These are phyloP conservation scores for Hippasteria phrygiana DNA, from an alignment of 53 echinoderm and acorn worm genomes.

Conservation along the genomic window DNA sequence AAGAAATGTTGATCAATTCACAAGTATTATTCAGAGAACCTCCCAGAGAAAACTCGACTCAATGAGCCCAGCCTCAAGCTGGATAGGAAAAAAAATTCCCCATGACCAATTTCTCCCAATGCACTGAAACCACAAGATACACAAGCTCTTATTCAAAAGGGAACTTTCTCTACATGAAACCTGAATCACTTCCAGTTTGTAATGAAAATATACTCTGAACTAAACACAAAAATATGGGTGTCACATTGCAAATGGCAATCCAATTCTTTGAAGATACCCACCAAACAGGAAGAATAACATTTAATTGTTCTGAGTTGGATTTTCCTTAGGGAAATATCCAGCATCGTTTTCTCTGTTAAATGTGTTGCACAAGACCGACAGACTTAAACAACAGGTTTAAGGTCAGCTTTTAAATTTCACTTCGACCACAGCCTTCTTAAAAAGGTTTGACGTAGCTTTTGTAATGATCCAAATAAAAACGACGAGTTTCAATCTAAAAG, in stretches of 20 bases:
- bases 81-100: neutral
- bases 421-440: too few species aligned
- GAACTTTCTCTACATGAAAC: neutral
- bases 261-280: neutral
- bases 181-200: slow-evolving; percentile 17
- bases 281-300: neutral
- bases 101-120: neutral
- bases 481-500: too few species aligned
- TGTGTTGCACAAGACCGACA: too few species aligned
- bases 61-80: too few species aligned
- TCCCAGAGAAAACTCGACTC: too few species aligned
- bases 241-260: neutral
- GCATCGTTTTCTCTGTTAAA: neutral
- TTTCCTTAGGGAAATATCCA: neutral
- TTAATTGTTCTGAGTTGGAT: neutral
- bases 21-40: too few species aligned
- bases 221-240: neutral
- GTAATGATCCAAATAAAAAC: too few species aligned
- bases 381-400: too few species aligned
- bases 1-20: too few species aligned
- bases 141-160: neutral
- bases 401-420: too few species aligned
- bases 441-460: too few species aligned
- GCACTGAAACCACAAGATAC: neutral
- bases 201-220: neutral